Evolutionary conservation across 1,140 invertebrate genomes (phyloP).

Genomic region (Streblospio benedicti): DNA sequence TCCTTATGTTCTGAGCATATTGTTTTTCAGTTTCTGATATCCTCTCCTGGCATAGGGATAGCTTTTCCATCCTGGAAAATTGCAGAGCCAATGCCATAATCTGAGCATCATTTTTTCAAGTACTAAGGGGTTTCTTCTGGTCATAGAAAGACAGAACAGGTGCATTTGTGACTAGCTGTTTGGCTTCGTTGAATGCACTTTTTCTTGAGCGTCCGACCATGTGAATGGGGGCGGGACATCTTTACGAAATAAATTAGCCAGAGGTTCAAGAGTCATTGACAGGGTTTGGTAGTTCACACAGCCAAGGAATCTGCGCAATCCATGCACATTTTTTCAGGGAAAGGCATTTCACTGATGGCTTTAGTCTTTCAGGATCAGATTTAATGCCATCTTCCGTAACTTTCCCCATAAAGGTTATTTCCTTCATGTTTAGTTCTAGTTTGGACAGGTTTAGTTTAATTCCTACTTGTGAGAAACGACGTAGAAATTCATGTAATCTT

Average conservation of each 20-base stretch:
- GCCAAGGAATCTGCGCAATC: slow-evolving; percentile 19
- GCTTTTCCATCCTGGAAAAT: slow-evolving; percentile 31
- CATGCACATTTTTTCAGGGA: slow-evolving; percentile 18
- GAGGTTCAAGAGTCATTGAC: slow-evolving; percentile 23
- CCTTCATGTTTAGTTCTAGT: neutral
- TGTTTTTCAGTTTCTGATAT: slow-evolving; percentile 49
- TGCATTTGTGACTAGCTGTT: neutral
- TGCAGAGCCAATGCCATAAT: slow-evolving; percentile 33
- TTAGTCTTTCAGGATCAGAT: neutral
- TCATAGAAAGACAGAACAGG: slow-evolving; percentile 29
- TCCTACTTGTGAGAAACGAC: neutral
- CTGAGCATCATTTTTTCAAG: slow-evolving; percentile 31
- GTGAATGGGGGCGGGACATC: slow-evolving; percentile 13
- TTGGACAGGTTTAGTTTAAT: slow-evolving; percentile 36
- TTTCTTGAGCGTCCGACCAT: neutral
- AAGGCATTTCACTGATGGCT: slow-evolving; percentile 25
- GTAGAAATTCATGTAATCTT: neutral
- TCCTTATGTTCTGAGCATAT: slow-evolving; percentile 35
- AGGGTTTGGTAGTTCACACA: slow-evolving; percentile 38
- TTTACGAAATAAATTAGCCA: slow-evolving; percentile 17
- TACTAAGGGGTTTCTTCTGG: slow-evolving; percentile 19
- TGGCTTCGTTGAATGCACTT: slow-evolving; percentile 3
- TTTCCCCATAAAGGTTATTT: slow-evolving; percentile 10
- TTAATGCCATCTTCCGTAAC: neutral
- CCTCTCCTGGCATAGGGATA: slow-evolving; percentile 42